A percentile compares a stretch with the other conserved stretches of the same genome.
phyloP scores from a whole-genome alignment of 2,797 vertebrate genomes.

The Onychomys torridus region DNA sequence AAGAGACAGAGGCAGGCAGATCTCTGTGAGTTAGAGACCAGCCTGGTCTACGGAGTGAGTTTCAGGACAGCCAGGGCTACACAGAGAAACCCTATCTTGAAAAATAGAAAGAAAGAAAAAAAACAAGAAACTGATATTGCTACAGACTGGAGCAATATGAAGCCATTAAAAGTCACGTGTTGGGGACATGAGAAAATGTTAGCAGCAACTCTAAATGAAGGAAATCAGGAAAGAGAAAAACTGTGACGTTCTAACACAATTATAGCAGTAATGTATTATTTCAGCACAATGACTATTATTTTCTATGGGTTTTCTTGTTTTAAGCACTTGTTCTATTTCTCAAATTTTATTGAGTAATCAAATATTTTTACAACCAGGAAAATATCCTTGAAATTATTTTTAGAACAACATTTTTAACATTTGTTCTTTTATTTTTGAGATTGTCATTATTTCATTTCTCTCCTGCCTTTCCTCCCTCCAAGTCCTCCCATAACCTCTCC shows the following conservation, averaged over 20 bases:
- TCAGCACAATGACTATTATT: not conserved
- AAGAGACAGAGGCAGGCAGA: not conserved
- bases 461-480: not conserved
- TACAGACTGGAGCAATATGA: not conserved
- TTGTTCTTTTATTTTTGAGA: not conserved
- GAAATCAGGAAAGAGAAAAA: not conserved
- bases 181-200: not conserved
- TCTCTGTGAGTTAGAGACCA: not conserved
- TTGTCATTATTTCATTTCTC: not conserved
- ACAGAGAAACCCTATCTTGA: not conserved
- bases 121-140: not conserved
- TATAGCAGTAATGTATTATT: not conserved
- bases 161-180: conserved; percentile 18
- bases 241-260: not conserved
- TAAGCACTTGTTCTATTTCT: conserved; percentile 20
- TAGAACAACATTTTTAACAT: not conserved
- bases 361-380: conserved; percentile 8
- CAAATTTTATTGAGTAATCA: conserved; percentile 7
- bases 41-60: not conserved
- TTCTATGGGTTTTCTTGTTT: not conserved
- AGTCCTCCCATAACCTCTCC: not conserved
- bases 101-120: not conserved
- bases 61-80: not conserved
- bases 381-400: conserved; percentile 1
- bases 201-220: not conserved